phyloP scores from a whole-genome alignment of 1,140 invertebrate genomes.

The Psilanteris sp. region DNA sequence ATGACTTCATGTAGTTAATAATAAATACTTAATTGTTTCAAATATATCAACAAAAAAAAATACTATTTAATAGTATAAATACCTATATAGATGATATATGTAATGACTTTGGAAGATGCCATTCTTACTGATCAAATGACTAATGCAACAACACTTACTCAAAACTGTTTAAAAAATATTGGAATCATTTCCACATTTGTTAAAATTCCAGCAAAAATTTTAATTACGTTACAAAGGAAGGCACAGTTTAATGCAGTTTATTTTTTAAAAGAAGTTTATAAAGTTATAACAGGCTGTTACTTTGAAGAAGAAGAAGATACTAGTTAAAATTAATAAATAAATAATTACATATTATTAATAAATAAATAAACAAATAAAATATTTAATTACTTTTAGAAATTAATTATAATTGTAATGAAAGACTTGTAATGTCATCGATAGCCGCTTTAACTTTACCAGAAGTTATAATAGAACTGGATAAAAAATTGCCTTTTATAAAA shows the following conservation, averaged over 20 bases:
- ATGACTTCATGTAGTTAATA: too few species aligned
- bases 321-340: conserved; percentile 22
- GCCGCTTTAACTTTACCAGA: conserved; percentile 73
- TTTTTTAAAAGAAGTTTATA: conserved; percentile 73
- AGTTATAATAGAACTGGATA: conserved; percentile 68
- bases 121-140: conserved; percentile 70
- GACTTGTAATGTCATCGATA: conserved; percentile 73
- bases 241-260: conserved; percentile 61
- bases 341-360: not conserved
- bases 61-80: not conserved
- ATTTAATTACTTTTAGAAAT: conserved; percentile 58
- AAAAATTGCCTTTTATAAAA: conserved; percentile 64
- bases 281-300: conserved; percentile 69
- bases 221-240: conserved; percentile 62
- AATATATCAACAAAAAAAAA: not conserved
- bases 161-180: conserved; percentile 62
- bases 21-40: not conserved
- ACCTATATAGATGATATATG: conserved; percentile 47
- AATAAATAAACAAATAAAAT: not conserved
- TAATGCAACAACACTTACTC: conserved; percentile 64
- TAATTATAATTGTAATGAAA: conserved; percentile 71
- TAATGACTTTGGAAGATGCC: conserved; percentile 66
- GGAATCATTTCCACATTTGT: conserved; percentile 71
- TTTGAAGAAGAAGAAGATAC: conserved; percentile 72
- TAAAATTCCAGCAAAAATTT: conserved; percentile 57